These are phyloP conservation scores for Squalus acanthias DNA, from an alignment of 2,797 vertebrate genomes.

Conservation along the genomic window DNA sequence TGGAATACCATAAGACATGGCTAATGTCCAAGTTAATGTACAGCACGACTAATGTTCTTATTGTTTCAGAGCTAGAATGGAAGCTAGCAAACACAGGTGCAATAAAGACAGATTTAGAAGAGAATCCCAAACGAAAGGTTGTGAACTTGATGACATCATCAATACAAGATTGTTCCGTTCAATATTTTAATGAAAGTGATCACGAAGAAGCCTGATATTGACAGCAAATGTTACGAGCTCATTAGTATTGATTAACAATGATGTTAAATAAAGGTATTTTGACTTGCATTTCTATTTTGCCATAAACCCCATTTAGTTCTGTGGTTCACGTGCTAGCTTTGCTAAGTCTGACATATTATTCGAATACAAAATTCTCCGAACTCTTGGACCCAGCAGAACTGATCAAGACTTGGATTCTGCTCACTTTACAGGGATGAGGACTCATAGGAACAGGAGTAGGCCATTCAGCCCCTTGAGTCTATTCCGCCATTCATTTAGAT, in stretches of 20 bases:
- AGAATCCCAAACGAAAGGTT: constrained; percentile 50
- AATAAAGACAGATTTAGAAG: constrained; percentile 53
- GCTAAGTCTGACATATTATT: neutral
- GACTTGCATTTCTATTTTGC: neutral
- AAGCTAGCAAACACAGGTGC: constrained; percentile 55
- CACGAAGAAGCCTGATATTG: neutral
- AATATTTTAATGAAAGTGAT: constrained; percentile 3
- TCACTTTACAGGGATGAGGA: neutral
- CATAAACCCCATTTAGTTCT: neutral
- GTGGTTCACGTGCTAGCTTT: neutral
- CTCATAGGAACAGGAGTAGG: too few species aligned
- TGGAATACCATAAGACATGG: neutral
- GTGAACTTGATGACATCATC: constrained; percentile 49
- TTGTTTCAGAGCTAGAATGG: constrained; percentile 57
- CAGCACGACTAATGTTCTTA: neutral
- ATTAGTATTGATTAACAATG: constrained; percentile 14
- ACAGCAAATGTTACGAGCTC: neutral
- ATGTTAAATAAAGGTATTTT: neutral
- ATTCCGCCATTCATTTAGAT: neutral
- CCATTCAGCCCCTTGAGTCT: too few species aligned
- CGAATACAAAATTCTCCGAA: neutral
- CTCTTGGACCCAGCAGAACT: neutral
- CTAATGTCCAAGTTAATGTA: neutral
- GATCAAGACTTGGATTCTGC: neutral
- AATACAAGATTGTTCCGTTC: constrained; percentile 27